A percentile compares a stretch with the other conserved stretches of the same genome.
These are phyloP conservation scores for Drosophila subquinaria DNA, from an alignment of 2,888 invertebrate genomes.

Conservation along the genomic window DNA sequence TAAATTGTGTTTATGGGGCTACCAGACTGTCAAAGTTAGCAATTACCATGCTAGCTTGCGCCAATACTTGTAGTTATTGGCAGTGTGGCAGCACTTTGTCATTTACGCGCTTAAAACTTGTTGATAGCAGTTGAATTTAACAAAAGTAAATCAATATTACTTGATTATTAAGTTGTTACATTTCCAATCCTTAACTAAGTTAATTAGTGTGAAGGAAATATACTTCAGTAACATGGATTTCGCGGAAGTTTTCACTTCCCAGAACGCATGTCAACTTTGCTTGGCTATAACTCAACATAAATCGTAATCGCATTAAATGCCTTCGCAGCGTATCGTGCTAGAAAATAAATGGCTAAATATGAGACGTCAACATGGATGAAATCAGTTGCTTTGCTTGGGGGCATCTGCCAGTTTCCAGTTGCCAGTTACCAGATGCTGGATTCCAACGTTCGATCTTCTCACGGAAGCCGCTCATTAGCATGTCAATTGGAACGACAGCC, in stretches of 20 bases:
- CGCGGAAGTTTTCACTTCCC: constrained; percentile 8
- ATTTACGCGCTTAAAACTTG: neutral
- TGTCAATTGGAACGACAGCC: constrained; percentile 58
- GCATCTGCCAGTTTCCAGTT: constrained; percentile 6
- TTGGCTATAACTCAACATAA: constrained; percentile 44
- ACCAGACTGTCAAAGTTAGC: neutral
- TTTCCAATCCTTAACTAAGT: neutral
- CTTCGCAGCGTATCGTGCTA: constrained; percentile 28
- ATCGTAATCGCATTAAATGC: constrained; percentile 69
- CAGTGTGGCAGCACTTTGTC: neutral
- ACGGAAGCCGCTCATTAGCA: constrained; percentile 80
- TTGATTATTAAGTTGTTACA: neutral
- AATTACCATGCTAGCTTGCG: neutral
- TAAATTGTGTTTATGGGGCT: too few species aligned
- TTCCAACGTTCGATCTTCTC: constrained; percentile 58
- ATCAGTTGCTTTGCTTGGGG: constrained; percentile 25
- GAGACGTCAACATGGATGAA: constrained; percentile 62
- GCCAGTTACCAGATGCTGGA: constrained; percentile 3
- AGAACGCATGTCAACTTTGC: constrained; percentile 58
- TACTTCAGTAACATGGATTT: neutral
- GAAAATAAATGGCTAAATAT: constrained; percentile 52
- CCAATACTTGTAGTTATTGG: neutral
- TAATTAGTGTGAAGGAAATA: neutral
- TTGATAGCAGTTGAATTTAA: neutral
- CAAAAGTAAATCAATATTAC: neutral